Percentiles rank a stretch among this genome's conserved stretches.
phyloP scores from a whole-genome alignment of 30 jellyfish, hydroid and myxozoan species.

The Hydractinia symbiolongicarpus region DNA sequence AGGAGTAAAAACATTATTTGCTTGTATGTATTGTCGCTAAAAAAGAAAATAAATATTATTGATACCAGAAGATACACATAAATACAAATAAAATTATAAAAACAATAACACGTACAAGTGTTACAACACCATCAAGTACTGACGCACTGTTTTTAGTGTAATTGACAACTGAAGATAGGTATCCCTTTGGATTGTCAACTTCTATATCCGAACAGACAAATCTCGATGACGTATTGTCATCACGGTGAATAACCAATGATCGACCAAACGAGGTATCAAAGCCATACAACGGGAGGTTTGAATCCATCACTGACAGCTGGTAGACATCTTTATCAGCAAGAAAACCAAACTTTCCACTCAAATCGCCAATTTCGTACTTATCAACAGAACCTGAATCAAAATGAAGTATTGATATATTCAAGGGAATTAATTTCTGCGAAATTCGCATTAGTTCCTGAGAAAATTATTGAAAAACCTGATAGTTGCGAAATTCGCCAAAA shows the following conservation, averaged over 20 bases:
- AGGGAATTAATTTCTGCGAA: too few relatives aligned
- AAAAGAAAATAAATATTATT: too few relatives aligned
- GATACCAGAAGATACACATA: too few relatives aligned
- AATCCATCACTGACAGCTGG: constrained; percentile 27
- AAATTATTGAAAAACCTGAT: too few relatives aligned
- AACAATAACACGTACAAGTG: constrained; percentile 2
- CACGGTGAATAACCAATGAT: constrained; percentile 57
- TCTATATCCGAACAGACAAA: constrained; percentile 66
- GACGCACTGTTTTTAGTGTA: neutral
- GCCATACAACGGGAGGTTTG: constrained; percentile 64
- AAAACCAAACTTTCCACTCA: constrained; percentile 83
- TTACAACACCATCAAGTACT: constrained; percentile 11
- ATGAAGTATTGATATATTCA: neutral
- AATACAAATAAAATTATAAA: neutral
- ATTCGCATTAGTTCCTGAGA: too few relatives aligned
- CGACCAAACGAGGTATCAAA: constrained; percentile 59
- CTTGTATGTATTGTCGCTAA: too few relatives aligned
- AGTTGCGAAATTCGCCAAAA: too few relatives aligned
- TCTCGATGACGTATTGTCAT: constrained; percentile 57
- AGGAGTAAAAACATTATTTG: too few relatives aligned
- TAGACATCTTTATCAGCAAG: constrained; percentile 29
- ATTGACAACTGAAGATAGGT: constrained; percentile 6
- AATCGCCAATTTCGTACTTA: constrained; percentile 86
- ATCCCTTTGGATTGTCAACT: constrained; percentile 9
- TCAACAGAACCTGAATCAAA: constrained; percentile 59